Evolutionary conservation across 2,797 vertebrate species (phyloP), one percentile per base, ranked within the genome.

Genomic region (Morus bassanus): DNA sequence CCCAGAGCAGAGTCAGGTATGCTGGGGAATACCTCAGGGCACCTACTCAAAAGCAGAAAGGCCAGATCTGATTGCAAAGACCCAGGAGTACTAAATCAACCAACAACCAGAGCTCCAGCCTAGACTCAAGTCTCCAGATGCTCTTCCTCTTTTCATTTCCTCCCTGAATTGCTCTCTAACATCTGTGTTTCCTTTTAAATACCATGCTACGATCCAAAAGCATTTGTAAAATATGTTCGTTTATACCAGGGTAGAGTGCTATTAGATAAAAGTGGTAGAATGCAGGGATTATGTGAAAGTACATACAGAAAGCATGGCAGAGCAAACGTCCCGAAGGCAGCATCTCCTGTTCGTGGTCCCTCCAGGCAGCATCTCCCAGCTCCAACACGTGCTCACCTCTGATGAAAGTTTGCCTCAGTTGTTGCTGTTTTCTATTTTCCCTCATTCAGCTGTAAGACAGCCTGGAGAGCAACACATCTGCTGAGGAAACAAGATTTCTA

Each of bases 131-230:
- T 48, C 91, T 96, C 95, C 96, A 97, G 92, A 96, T 96, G 93
- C 95, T 93, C 93, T 97, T 97, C 94, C 96, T 96, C 91, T 91
- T 92, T 95, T 96, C 96, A 96, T 97, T 97, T 97, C 96, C 96
- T 96, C 90, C 88, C 94, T 76, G 94, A 93, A 92, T 81, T 93
- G 89, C 89, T 94, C 80, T 85, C 31, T 46, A 91, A 93, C 96
- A 97, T 96, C 94, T 95, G 92, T 95, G 94, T 96, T 96, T 94
- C 89, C 93, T 95, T 94, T 96, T 81, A 93, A 94, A 96, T 80
- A 95, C 79, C 65, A 65, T 31, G 72, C 86, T 92, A 89, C 1
- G 3, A 77, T 77, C 86, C 81, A 95, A 93, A 92, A 81, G 81
- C 67, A 69, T 95, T 95, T 92, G 76, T 91, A 81, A 89, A 95